Evolutionary conservation across 2,888 invertebrate species (phyloP).

Genomic region (Agonopterix arenella): DNA sequence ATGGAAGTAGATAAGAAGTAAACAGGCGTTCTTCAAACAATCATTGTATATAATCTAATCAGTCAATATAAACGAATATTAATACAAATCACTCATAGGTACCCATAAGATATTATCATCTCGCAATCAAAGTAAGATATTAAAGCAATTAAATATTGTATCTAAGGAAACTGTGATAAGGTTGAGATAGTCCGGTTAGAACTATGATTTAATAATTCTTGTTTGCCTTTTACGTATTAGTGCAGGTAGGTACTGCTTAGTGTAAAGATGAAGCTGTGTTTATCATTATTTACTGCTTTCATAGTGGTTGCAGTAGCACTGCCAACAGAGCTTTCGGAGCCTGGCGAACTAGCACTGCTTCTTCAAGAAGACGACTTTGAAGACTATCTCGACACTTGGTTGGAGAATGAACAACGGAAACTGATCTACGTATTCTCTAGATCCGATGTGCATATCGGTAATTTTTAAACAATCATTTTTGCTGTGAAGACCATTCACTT

Average conservation of each 20-base stretch:
- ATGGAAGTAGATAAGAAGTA: too few relatives aligned
- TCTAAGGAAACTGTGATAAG: not conserved
- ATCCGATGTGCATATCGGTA: not conserved
- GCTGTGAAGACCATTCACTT: not conserved
- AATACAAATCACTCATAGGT: too few relatives aligned
- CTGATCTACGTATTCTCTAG: not conserved
- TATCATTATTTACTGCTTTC: constrained; percentile 20
- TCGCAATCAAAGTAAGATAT: not conserved
- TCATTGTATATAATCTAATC: too few relatives aligned
- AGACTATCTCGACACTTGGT: constrained; percentile 61
- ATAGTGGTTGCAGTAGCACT: constrained; percentile 26
- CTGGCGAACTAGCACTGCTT: constrained; percentile 45
- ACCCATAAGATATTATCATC: not conserved
- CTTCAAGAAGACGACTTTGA: constrained; percentile 65
- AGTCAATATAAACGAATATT: too few relatives aligned
- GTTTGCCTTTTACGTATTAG: too few relatives aligned
- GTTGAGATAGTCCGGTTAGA: not conserved
- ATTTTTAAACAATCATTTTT: not conserved
- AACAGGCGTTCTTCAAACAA: too few relatives aligned
- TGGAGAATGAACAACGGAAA: constrained; percentile 40
- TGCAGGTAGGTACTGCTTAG: too few relatives aligned
- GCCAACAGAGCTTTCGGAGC: constrained; percentile 41
- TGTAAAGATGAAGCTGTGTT: not conserved
- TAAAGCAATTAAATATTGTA: too few relatives aligned
- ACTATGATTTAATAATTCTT: not conserved